Conservation (phyloP, 2,113 vertebrate species). For the Nycticryphes semicollaris region DNA sequence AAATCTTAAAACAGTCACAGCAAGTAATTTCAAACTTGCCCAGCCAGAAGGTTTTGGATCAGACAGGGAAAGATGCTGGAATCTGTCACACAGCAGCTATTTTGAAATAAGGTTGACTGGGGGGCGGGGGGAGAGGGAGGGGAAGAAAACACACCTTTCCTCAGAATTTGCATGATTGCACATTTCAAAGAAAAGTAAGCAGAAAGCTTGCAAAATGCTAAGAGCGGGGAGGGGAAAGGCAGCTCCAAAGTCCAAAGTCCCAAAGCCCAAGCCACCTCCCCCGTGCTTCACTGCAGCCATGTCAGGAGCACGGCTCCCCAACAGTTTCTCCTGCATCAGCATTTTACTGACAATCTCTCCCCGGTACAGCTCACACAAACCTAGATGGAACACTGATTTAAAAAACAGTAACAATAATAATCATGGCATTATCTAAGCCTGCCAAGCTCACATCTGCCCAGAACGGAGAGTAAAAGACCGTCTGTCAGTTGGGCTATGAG, state of each 20-base stretch:
- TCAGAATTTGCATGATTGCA: not conserved
- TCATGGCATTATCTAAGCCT: not conserved
- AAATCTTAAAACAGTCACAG: not conserved
- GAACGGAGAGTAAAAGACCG: not conserved
- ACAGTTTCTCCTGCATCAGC: not conserved
- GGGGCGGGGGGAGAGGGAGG: not conserved
- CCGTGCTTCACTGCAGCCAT: not conserved
- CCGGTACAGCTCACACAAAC: not conserved
- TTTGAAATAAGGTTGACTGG: not conserved
- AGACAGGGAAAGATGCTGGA: not conserved
- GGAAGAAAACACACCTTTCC: not conserved
- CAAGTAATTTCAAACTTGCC: not conserved
- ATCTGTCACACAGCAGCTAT: not conserved
- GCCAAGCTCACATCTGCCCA: not conserved
- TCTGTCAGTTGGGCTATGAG: not conserved
- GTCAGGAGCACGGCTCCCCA: not conserved
- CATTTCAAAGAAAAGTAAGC: not conserved
- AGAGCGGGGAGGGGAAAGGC: not conserved
- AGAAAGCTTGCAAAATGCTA: not conserved
- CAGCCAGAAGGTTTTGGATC: not conserved
- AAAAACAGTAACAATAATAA: not conserved
- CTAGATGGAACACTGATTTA: not conserved
- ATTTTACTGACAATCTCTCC: not conserved
- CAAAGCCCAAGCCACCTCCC: not conserved
- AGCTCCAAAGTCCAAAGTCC: conserved; percentile 8